Evolutionary conservation across 2,113 vertebrate genomes (phyloP).

Genomic region (Formicarius rufipectus): DNA sequence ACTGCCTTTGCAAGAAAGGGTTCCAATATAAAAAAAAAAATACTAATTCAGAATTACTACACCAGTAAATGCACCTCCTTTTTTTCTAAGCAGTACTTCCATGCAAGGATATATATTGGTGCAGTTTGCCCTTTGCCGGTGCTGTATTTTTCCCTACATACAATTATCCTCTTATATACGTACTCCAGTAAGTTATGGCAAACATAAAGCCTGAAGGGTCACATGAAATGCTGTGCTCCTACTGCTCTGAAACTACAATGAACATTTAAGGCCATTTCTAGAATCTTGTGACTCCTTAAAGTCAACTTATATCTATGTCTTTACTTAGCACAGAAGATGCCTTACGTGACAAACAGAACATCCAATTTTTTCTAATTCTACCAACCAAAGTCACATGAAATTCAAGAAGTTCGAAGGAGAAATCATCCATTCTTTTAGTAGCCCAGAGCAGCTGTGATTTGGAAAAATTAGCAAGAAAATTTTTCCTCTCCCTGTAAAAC

Average conservation of each 20-base stretch:
- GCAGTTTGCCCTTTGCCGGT: neutral
- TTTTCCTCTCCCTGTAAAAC: neutral
- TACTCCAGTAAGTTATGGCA: neutral
- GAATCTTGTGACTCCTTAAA: neutral
- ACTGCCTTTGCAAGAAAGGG: neutral
- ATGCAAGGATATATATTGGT: neutral
- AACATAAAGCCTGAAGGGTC: neutral
- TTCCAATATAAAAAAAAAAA: neutral
- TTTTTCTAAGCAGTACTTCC: neutral
- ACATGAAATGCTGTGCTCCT: neutral
- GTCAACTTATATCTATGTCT: neutral
- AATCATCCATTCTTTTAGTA: neutral
- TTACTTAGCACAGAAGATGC: neutral
- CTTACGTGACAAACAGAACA: neutral
- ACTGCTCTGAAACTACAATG: neutral
- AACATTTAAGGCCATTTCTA: neutral
- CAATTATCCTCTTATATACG: neutral
- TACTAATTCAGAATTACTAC: slow-evolving; percentile 2
- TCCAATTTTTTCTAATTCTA: neutral
- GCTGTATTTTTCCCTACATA: neutral
- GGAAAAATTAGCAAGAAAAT: neutral
- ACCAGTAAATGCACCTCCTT: neutral
- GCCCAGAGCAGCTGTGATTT: neutral
- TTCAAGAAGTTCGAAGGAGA: neutral
- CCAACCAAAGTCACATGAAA: neutral